Percentiles rank a stretch among this genome's conserved stretches.
Evolutionary conservation across 92 coral and sea anemone genomes (phyloP).

Genomic region (Desmophyllum pertusum): DNA sequence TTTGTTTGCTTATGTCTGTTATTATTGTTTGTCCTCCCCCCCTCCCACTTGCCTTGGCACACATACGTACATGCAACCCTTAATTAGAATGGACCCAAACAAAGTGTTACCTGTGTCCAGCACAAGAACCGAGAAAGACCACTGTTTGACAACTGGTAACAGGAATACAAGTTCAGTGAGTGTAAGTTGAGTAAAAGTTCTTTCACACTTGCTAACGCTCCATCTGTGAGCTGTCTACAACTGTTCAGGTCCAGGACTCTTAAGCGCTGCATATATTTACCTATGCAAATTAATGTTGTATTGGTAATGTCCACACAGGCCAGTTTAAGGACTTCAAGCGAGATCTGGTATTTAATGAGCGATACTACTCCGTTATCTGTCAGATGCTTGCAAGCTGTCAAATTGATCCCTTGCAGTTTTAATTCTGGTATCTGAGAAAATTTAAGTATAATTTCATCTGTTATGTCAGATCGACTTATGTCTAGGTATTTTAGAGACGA

Average conservation of each 20-base stretch:
- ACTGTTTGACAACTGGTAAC: conserved; percentile 77
- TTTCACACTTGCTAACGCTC: conserved; percentile 55
- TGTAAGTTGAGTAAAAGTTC: conserved; percentile 49
- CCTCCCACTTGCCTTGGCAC: background rate
- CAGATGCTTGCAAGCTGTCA: conserved; percentile 84
- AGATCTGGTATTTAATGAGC: conserved; percentile 71
- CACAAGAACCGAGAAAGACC: conserved; percentile 67
- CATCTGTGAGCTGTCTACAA: conserved; percentile 83
- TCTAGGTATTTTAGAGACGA: conserved; percentile 60
- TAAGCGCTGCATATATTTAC: conserved; percentile 66
- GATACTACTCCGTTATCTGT: conserved; percentile 82
- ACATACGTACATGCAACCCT: background rate
- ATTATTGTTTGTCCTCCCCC: no score
- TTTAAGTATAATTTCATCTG: conserved; percentile 72
- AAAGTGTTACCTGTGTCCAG: conserved; percentile 41
- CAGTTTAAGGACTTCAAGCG: conserved; percentile 61
- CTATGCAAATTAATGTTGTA: conserved; percentile 70
- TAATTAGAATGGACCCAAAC: background rate
- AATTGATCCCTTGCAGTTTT: conserved; percentile 56
- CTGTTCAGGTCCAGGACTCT: conserved; percentile 76
- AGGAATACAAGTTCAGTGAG: conserved; percentile 78
- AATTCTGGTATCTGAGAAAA: conserved; percentile 72
- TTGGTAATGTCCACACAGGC: conserved; percentile 81
- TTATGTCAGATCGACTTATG: conserved; percentile 82
- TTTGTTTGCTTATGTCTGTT: no score